Conservation (phyloP, 2,797 vertebrate genomes). For the Carapus acus region DNA sequence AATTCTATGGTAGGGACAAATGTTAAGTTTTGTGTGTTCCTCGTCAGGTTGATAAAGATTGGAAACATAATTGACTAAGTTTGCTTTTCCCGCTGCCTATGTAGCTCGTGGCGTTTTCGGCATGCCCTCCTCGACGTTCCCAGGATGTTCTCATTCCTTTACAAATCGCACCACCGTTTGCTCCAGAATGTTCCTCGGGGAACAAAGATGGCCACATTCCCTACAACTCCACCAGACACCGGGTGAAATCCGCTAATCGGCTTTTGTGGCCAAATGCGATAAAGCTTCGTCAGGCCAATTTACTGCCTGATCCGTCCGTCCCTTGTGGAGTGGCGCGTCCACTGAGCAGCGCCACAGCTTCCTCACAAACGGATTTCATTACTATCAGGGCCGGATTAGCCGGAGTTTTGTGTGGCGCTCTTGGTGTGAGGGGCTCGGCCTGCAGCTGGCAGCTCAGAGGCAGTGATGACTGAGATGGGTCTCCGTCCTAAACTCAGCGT, state of each 20-base stretch:
- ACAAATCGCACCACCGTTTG: constrained; percentile 43
- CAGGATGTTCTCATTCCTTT: constrained; percentile 39
- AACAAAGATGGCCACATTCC: constrained; percentile 62
- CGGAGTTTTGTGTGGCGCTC: constrained; percentile 50
- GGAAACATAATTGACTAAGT: no score
- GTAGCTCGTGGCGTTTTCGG: no score
- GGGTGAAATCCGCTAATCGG: constrained; percentile 71
- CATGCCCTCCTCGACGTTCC: constrained; percentile 27
- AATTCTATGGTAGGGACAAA: no score
- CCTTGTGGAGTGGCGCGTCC: constrained; percentile 44
- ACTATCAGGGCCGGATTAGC: constrained; percentile 49
- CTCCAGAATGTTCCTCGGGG: constrained; percentile 41
- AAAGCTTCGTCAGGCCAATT: constrained; percentile 63
- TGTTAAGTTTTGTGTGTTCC: no score
- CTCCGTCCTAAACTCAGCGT: constrained; percentile 5
- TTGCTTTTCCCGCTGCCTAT: constrained; percentile 7
- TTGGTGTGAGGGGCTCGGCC: constrained; percentile 49
- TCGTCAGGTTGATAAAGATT: no score
- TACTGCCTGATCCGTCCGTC: constrained; percentile 47
- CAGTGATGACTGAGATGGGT: constrained; percentile 47
- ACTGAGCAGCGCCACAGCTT: constrained; percentile 54
- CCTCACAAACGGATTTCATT: constrained; percentile 52
- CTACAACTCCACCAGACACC: constrained; percentile 47
- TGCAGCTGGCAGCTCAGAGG: constrained; percentile 62
- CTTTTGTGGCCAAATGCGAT: constrained; percentile 72